Evolutionary conservation across 2,113 vertebrate genomes (phyloP).

Genomic region (Todiramphus chloris): DNA sequence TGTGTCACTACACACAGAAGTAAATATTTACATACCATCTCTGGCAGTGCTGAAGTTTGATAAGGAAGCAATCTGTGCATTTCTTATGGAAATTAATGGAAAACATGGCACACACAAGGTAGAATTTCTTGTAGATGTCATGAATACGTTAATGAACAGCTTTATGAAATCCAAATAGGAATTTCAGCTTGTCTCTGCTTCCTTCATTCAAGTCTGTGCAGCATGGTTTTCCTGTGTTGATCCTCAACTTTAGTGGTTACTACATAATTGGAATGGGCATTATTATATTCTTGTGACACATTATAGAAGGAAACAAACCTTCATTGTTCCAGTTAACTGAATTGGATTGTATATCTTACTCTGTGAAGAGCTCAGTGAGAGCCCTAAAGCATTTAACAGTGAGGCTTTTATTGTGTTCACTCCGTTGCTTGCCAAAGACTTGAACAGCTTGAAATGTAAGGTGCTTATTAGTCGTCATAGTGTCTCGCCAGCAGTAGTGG

Average conservation of each 20-base stretch:
- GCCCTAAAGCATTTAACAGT: slow-evolving; percentile 4
- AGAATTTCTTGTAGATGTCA: not conserved
- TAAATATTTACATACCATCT: not conserved
- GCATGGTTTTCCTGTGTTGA: not conserved
- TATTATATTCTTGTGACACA: not conserved
- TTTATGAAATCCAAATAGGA: not conserved
- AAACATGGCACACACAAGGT: not conserved
- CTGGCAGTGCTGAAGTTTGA: not conserved
- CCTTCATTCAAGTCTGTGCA: not conserved
- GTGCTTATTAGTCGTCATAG: not conserved
- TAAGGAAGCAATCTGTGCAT: not conserved
- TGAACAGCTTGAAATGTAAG: slow-evolving; percentile 15
- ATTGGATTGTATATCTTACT: slow-evolving; percentile 9
- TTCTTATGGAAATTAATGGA: not conserved
- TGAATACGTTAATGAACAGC: not conserved
- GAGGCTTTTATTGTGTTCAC: slow-evolving; percentile 27
- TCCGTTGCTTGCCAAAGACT: not conserved
- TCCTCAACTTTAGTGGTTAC: not conserved
- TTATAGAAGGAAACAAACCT: not conserved
- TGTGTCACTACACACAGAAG: not conserved
- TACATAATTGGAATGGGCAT: not conserved
- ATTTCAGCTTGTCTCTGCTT: not conserved
- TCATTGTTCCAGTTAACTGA: slow-evolving; percentile 16
- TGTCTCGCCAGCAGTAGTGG: not conserved
- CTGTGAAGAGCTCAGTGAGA: not conserved